Conservation (phyloP, 2,888 invertebrate genomes). For the Archips crataeganus region DNA sequence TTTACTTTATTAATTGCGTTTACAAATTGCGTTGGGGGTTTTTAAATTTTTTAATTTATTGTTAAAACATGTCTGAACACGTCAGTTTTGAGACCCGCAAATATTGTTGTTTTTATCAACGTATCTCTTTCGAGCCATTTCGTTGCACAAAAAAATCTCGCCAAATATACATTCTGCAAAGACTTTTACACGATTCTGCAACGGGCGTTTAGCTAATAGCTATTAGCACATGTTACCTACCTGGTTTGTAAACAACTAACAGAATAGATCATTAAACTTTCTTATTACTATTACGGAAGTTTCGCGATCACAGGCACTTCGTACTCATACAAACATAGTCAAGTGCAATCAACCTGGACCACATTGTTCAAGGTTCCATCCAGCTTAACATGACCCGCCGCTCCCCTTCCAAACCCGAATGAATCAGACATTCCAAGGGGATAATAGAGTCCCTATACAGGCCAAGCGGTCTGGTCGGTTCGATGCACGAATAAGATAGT, state of each 20-base stretch:
- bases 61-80: too few species aligned
- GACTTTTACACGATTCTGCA: not conserved
- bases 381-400: slow-evolving; percentile 51
- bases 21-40: too few species aligned
- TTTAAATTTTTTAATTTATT: too few species aligned
- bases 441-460: slow-evolving; percentile 45
- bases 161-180: not conserved
- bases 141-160: too few species aligned
- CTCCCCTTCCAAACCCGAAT: slow-evolving; percentile 47
- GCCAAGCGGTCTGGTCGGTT: slow-evolving; percentile 46
- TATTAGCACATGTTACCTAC: slow-evolving; percentile 1
- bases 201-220: not conserved
- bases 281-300: slow-evolving; percentile 67
- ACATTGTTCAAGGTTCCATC: slow-evolving; percentile 66
- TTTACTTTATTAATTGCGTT: too few species aligned
- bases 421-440: slow-evolving; percentile 42
- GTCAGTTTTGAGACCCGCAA: too few species aligned
- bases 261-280: slow-evolving; percentile 50
- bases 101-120: too few species aligned
- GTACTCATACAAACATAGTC: slow-evolving; percentile 63
- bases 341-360: slow-evolving; percentile 80
- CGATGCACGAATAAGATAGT: slow-evolving; percentile 72
- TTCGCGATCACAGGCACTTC: slow-evolving; percentile 57
- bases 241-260: slow-evolving; percentile 45
- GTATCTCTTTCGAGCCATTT: too few species aligned